Conservation (phyloP, 2,797 vertebrate species). For the Phoeniculus purpureus region DNA sequence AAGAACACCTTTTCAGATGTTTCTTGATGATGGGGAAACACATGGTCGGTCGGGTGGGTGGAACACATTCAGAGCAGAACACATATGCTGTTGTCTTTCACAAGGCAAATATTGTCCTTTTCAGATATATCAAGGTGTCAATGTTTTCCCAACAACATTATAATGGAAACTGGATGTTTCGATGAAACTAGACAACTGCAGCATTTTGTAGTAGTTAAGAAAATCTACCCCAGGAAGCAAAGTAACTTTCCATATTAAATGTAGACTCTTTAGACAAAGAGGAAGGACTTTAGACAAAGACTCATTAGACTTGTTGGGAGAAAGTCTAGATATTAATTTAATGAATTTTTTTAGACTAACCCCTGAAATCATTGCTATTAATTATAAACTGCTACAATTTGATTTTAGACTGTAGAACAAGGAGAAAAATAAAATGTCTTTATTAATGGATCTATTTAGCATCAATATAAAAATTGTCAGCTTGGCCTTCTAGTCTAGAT, state of each 20-base stretch:
- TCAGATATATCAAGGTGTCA: not conserved
- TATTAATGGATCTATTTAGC: not conserved
- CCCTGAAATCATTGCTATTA: not conserved
- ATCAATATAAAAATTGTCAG: not conserved
- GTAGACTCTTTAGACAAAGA: not conserved
- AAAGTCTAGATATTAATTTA: not conserved
- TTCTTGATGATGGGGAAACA: not conserved
- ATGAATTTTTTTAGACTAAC: no score
- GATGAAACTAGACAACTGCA: not conserved
- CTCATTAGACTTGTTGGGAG: no score
- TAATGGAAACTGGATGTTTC: not conserved
- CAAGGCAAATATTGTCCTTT: not conserved
- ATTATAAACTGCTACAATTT: not conserved
- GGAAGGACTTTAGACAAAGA: no score
- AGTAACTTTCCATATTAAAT: not conserved
- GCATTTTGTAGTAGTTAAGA: not conserved
- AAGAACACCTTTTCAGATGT: not conserved
- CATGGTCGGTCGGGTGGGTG: not conserved
- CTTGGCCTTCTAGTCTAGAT: not conserved
- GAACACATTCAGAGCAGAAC: not conserved
- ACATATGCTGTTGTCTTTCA: accelerated
- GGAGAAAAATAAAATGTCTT: not conserved
- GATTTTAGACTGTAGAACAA: not conserved
- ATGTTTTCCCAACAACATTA: not conserved
- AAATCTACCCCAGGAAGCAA: not conserved